Evolutionary conservation across 2,888 invertebrate genomes (phyloP).

Genomic region (Microplitis manilae): DNA sequence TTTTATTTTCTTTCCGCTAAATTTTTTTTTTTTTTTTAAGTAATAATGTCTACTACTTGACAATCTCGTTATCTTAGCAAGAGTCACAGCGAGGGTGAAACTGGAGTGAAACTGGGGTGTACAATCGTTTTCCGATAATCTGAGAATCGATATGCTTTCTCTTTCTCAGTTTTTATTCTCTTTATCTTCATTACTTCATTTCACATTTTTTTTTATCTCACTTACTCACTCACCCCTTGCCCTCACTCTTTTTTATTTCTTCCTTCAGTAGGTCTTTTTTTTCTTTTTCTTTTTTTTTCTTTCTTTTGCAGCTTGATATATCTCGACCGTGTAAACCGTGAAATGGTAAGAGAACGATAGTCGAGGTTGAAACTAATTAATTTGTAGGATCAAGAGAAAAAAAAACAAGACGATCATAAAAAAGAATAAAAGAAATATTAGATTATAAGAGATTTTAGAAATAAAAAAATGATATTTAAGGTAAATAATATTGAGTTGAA

Average conservation of each 20-base stretch:
- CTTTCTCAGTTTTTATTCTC: neutral
- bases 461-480: neutral
- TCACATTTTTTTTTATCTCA: slow-evolving; percentile 55
- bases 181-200: neutral
- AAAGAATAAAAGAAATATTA: neutral
- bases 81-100: slow-evolving; percentile 21
- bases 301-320: neutral
- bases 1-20: neutral
- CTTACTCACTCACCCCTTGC: slow-evolving; percentile 52
- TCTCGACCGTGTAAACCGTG: slow-evolving; percentile 16
- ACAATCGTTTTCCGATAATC: slow-evolving; percentile 50
- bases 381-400: slow-evolving; percentile 11
- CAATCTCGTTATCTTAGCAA: slow-evolving; percentile 14
- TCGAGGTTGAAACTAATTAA: slow-evolving; percentile 16
- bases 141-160: slow-evolving; percentile 42
- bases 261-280: neutral
- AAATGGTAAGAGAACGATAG: slow-evolving; percentile 13
- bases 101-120: slow-evolving; percentile 20
- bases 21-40: slow-evolving; percentile 11
- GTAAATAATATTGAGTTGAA: too few species aligned
- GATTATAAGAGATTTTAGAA: neutral
- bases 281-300: neutral
- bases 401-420: neutral
- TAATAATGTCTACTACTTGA: neutral
- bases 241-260: neutral